These are phyloP conservation scores for Montipora foliosa DNA, from an alignment of 64 coral and sea anemone genomes.

Conservation along the genomic window DNA sequence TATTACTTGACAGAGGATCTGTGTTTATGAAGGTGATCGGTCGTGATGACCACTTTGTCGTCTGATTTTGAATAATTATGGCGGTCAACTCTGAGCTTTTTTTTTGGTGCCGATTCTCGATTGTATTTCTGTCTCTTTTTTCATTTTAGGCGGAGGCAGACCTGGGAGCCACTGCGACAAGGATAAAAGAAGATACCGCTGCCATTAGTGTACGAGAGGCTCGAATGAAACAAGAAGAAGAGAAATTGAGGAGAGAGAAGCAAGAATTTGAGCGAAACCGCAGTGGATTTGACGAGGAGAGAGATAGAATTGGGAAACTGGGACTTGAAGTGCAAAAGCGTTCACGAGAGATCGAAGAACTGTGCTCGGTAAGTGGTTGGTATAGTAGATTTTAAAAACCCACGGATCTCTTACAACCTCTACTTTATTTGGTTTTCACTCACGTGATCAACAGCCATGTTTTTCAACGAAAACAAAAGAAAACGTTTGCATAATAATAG, in stretches of 20 bases:
- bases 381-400: not conserved
- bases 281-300: constrained; percentile 77
- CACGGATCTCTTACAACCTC: too few relatives aligned
- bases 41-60: not conserved
- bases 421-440: too few relatives aligned
- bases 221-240: constrained; percentile 87
- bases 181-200: constrained; percentile 85
- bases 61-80: too few relatives aligned
- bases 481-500: too few relatives aligned
- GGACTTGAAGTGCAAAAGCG: constrained; percentile 89
- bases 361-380: constrained; percentile 76
- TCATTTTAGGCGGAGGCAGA: constrained; percentile 81
- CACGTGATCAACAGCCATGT: too few relatives aligned
- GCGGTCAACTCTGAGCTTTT: too few relatives aligned
- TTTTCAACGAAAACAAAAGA: too few relatives aligned
- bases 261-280: constrained; percentile 57
- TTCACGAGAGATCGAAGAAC: constrained; percentile 87
- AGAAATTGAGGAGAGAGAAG: constrained; percentile 80
- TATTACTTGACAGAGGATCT: not conserved
- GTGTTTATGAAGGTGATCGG: not conserved
- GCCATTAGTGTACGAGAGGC: constrained; percentile 69
- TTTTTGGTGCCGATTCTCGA: not conserved
- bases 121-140: not conserved
- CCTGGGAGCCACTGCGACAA: constrained; percentile 73
- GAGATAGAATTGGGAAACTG: constrained; percentile 90